A percentile compares a stretch with the other conserved stretches of the same genome.
Conservation (phyloP, 2,888 invertebrate species). For the Drosophila formosana region DNA sequence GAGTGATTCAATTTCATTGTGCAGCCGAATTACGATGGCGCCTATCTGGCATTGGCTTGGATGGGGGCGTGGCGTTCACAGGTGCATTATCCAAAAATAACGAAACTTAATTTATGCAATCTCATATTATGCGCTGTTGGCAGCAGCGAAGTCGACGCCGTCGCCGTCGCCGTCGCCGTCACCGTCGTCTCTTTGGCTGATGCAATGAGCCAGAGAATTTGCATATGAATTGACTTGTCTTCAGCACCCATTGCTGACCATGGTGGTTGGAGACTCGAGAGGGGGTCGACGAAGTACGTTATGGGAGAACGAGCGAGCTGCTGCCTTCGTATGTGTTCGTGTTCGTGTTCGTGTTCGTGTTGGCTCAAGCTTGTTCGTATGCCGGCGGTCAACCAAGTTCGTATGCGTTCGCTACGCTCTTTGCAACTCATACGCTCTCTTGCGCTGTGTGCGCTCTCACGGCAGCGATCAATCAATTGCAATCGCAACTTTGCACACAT, state of each 20-base stretch:
- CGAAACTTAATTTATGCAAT: conserved; percentile 46
- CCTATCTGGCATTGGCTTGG: conserved; percentile 7
- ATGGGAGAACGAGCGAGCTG: conserved; percentile 44
- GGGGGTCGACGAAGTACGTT: conserved; percentile 15
- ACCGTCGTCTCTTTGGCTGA: conserved; percentile 63
- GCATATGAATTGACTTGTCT: conserved; percentile 71
- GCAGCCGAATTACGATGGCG: conserved; percentile 22
- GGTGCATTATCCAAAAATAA: conserved; percentile 30
- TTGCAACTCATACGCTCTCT: neutral
- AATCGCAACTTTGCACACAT: conserved; percentile 50
- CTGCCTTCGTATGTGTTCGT: conserved; percentile 7
- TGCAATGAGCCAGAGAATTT: conserved; percentile 71
- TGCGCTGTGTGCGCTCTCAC: conserved; percentile 23
- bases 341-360: conserved; percentile 7
- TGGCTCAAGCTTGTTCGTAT: neutral
- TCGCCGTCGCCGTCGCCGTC: conserved; percentile 2
- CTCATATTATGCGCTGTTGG: conserved; percentile 47
- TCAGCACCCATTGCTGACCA: conserved; percentile 17
- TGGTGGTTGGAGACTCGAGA: neutral
- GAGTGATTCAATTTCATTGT: conserved; percentile 29
- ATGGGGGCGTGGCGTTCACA: conserved; percentile 38
- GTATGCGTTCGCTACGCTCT: conserved; percentile 20
- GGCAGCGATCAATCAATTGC: conserved; percentile 66
- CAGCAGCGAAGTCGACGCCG: conserved; percentile 20
- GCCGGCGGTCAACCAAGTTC: conserved; percentile 5